Evolutionary conservation across 2,113 vertebrate genomes (phyloP).

Genomic region (Patagioenas fasciata): DNA sequence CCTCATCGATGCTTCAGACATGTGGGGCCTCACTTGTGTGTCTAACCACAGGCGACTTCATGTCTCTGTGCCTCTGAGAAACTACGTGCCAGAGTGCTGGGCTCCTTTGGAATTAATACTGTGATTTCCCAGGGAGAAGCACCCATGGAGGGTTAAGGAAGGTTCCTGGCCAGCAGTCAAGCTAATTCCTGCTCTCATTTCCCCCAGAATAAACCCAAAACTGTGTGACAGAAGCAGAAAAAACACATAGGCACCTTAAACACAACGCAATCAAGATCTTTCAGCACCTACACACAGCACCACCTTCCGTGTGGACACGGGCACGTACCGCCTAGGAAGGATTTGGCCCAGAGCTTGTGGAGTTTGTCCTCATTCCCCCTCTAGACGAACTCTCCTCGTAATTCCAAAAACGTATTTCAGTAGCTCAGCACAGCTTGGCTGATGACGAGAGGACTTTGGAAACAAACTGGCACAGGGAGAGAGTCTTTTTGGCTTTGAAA

Average conservation of each 20-base stretch:
- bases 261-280: fast-evolving
- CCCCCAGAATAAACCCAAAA: background rate
- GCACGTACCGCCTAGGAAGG: background rate
- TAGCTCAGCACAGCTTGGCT: constrained; percentile 49
- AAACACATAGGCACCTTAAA: background rate
- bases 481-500: constrained; percentile 48
- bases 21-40: background rate
- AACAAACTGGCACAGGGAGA: constrained; percentile 50
- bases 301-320: background rate
- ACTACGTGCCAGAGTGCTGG: background rate
- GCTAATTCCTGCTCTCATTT: background rate
- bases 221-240: background rate
- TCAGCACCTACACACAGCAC: background rate
- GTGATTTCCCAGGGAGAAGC: background rate
- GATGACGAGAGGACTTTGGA: constrained; percentile 60
- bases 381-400: background rate
- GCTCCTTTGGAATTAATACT: background rate
- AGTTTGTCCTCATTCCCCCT: constrained; percentile 61
- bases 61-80: background rate
- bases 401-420: constrained; percentile 47
- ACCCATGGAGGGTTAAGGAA: background rate
- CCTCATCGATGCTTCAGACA: background rate
- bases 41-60: background rate
- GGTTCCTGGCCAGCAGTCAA: background rate
- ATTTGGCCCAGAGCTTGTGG: background rate